Base-by-base conservation (phyloP, 1,140 invertebrate genomes). In the Frieseomelitta varia region DNA sequence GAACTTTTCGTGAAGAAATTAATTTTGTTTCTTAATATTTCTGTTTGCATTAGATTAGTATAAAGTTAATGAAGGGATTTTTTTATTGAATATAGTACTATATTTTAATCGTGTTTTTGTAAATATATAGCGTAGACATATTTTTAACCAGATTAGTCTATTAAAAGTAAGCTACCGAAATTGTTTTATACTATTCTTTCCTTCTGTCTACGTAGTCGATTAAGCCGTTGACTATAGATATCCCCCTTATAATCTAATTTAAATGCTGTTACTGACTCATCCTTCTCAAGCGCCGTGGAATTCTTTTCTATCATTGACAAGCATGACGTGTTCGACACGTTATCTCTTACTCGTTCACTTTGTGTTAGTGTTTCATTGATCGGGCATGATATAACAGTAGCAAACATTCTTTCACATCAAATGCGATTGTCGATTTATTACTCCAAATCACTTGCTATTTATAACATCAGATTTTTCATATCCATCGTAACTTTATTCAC, bases 321-420 rank as follows among this genome's bases (percentile, higher is more conserved):
- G 55, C 73, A 39, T 74, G 73, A 74, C 73, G 74, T 61, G 74
- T 76, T 34, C 12, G 55, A 75, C 53, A 75, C 30, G 74, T 76
- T 76, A 61, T 74, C 51, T 34, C 51, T 74, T 74, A 74, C 72
- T 34, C 8, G 8, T 55, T 15, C 56, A 15, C 55, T 39, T 73
- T 34, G 53, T 58, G 30, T 56, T n/a, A n/a, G 53, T 75, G 17
- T 75, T 75, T 39, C 73, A 75, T 75, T 58, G 73, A 75, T 75
- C 73, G 73, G 11, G 39, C 19, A 15, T 75, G 30, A 21, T 55
- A 56, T 30, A 74, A 74, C 34, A 19, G 11, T 21, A 24, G 39
- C 27, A 73, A 73, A 39, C 24, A 30, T 74, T 55, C 30, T 21
- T 51, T 51, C 17, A 1, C 1, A 74, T 21, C n/a, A 51, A 21